A percentile compares a stretch with the other conserved stretches of the same genome.
phyloP scores from a whole-genome alignment of 2,888 invertebrate species.

The Drosophila mayaguana region DNA sequence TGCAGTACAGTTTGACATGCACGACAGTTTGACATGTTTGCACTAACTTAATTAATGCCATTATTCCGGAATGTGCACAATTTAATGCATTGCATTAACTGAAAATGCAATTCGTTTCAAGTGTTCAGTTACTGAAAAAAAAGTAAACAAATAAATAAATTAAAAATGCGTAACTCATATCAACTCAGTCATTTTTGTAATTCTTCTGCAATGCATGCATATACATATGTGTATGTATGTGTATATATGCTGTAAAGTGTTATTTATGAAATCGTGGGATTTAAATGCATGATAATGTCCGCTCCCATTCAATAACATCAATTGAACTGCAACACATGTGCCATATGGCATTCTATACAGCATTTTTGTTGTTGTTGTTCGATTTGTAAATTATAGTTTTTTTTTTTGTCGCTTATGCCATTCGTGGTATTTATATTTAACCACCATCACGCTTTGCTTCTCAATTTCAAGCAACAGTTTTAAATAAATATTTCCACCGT shows the following conservation, averaged over 20 bases:
- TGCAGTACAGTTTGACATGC: conserved; percentile 23
- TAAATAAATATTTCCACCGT: conserved; percentile 24
- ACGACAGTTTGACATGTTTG: conserved; percentile 23
- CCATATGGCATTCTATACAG: conserved; percentile 21
- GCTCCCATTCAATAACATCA: conserved; percentile 36
- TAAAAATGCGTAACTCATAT: conserved; percentile 22
- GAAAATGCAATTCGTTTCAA: conserved; percentile 35
- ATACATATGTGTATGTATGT: neutral
- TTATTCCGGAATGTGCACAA: conserved; percentile 22
- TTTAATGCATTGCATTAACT: conserved; percentile 40
- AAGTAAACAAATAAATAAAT: neutral
- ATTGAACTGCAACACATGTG: conserved; percentile 57
- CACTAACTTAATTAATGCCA: conserved; percentile 29
- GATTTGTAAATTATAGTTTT: conserved; percentile 4
- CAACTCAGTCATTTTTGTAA: conserved; percentile 22
- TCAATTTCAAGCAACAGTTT: conserved; percentile 50
- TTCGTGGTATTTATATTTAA: conserved; percentile 46
- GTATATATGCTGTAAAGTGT: conserved; percentile 10
- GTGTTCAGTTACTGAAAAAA: neutral
- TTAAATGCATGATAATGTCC: conserved; percentile 43
- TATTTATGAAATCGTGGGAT: conserved; percentile 40
- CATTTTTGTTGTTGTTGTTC: conserved; percentile 16
- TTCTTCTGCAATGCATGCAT: neutral
- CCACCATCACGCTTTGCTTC: conserved; percentile 31
- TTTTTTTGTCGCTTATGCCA: conserved; percentile 8